These are phyloP conservation scores for Chaenogobius annularis DNA, from an alignment of 2,113 vertebrate genomes.

Conservation along the genomic window DNA sequence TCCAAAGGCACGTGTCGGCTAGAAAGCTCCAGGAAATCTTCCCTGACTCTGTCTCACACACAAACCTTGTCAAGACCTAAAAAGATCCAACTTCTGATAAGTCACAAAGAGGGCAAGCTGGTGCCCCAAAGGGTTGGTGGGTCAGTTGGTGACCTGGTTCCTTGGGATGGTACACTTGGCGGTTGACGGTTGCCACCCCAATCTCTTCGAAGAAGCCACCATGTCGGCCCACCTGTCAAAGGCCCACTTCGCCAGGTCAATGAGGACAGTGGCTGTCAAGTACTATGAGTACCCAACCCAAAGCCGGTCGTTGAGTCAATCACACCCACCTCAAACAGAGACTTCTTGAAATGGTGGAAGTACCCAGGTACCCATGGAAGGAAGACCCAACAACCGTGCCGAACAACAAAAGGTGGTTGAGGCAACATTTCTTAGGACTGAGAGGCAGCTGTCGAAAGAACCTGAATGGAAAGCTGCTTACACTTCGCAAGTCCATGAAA, in stretches of 20 bases:
- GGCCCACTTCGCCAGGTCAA: constrained; percentile 8
- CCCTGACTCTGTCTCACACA: neutral
- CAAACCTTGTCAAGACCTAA: neutral
- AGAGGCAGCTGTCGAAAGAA: constrained; percentile 9
- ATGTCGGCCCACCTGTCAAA: neutral
- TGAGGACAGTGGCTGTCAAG: neutral
- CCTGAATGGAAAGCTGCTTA: constrained; percentile 21
- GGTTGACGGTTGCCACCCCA: neutral
- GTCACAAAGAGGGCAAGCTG: neutral
- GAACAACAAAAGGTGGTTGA: constrained; percentile 1
- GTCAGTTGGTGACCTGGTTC: constrained; percentile 8
- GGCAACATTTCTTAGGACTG: constrained; percentile 14
- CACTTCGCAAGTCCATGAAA: constrained; percentile 16
- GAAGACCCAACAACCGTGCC: constrained; percentile 8
- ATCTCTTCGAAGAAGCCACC: neutral
- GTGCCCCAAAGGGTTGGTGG: neutral
- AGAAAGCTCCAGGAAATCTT: neutral
- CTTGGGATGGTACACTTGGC: neutral
- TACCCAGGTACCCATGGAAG: constrained; percentile 23
- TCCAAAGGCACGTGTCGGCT: neutral
- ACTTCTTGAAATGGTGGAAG: neutral
- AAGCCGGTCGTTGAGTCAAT: neutral
- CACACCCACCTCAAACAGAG: neutral
- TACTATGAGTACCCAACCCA: neutral
- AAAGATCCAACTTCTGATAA: neutral